Percentiles rank a stretch among this genome's conserved stretches.
Evolutionary conservation across 2,888 invertebrate genomes (phyloP).

Genomic region (Saturnia japonica): DNA sequence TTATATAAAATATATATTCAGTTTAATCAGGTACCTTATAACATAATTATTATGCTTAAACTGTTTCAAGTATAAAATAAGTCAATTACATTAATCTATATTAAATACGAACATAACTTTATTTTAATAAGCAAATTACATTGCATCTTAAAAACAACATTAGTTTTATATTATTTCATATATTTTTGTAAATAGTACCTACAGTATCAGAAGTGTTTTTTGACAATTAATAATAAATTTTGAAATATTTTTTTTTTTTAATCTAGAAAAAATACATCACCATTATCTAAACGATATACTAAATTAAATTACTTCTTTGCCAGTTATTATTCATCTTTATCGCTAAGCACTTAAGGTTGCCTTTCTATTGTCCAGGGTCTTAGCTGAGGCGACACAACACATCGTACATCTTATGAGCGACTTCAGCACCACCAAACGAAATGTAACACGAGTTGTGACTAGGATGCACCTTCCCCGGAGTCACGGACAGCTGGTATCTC

Average conservation of each 20-base stretch:
- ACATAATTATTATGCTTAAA: not conserved
- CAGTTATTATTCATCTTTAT: not conserved
- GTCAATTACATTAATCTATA: not conserved
- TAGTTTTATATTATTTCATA: not conserved
- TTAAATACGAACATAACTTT: not conserved
- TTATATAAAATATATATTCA: not conserved
- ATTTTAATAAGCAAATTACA: no score
- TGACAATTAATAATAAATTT: not conserved
- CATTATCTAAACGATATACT: no score
- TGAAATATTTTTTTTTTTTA: no score
- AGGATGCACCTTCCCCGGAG: conserved; percentile 82
- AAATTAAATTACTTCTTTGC: not conserved
- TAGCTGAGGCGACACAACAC: conserved; percentile 68
- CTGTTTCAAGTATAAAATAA: not conserved
- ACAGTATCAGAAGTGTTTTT: not conserved
- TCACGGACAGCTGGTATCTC: conserved; percentile 78
- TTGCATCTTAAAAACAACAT: not conserved
- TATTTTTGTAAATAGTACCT: no score
- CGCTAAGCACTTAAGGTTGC: not conserved
- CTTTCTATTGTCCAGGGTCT: conserved; percentile 14
- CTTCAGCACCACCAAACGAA: conserved; percentile 66
- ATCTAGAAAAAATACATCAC: not conserved
- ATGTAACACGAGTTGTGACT: conserved; percentile 71
- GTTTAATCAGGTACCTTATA: not conserved
- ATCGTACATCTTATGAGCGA: conserved; percentile 70